Evolutionary conservation across 2,888 invertebrate genomes (phyloP).

Genomic region (Coelopa pilipes): DNA sequence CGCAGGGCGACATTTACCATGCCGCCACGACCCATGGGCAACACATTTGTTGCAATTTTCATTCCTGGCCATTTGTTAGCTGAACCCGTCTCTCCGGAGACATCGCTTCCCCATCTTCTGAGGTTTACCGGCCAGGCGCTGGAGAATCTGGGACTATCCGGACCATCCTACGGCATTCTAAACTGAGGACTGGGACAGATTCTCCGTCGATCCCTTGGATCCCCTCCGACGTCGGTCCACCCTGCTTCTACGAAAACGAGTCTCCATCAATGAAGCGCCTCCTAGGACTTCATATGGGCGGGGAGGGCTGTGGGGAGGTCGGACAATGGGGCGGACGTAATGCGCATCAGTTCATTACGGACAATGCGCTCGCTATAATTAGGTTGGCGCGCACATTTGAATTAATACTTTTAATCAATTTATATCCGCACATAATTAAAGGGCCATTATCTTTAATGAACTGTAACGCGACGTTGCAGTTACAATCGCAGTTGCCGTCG

Average conservation of each 20-base stretch:
- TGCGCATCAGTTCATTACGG: constrained; percentile 2
- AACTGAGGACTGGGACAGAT: too few relatives aligned
- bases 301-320: too few relatives aligned
- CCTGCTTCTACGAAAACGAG: too few relatives aligned
- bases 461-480: constrained; percentile 24
- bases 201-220: too few relatives aligned
- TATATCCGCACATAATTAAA: constrained; percentile 45
- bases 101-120: not conserved
- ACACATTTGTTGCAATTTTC: constrained; percentile 59
- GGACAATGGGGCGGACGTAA: too few relatives aligned
- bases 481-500: too few relatives aligned
- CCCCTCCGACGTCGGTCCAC: too few relatives aligned
- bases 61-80: constrained; percentile 58
- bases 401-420: constrained; percentile 46
- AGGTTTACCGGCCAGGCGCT: too few relatives aligned
- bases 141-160: too few relatives aligned
- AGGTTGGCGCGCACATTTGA: constrained; percentile 25
- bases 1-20: constrained; percentile 57
- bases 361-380: constrained; percentile 9
- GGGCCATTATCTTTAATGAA: constrained; percentile 41
- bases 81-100: constrained; percentile 39
- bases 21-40: constrained; percentile 59
- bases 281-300: too few relatives aligned
- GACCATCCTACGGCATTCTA: too few relatives aligned
- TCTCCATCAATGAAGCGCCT: too few relatives aligned